Percentiles rank a stretch among this genome's conserved stretches.
phyloP scores from a whole-genome alignment of 2,797 vertebrate species.

The Bradypodion ventrale region DNA sequence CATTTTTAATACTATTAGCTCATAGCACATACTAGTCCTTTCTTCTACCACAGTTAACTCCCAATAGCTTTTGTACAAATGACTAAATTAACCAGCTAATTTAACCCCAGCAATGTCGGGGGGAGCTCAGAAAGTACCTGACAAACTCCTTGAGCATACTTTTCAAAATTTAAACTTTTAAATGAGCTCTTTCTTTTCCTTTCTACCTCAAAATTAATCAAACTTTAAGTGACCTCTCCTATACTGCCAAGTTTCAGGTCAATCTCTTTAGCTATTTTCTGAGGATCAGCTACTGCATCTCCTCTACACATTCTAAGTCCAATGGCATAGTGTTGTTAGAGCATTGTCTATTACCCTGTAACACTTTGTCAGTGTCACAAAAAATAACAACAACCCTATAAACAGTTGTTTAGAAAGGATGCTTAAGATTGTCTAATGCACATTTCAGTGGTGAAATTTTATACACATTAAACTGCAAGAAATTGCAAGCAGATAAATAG shows the following conservation, averaged over 20 bases:
- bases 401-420: not conserved
- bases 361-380: not conserved
- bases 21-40: not conserved
- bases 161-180: not conserved
- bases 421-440: not conserved
- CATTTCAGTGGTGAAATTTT: not conserved
- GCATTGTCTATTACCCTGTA: no score
- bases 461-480: not conserved
- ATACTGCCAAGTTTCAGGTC: not conserved
- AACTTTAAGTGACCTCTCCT: not conserved
- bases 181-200: not conserved
- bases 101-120: not conserved
- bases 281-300: not conserved
- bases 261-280: not conserved
- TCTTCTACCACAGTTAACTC: not conserved
- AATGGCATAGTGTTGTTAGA: no score
- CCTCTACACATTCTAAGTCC: no score
- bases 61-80: not conserved
- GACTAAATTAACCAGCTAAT: not conserved
- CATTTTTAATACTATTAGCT: not conserved
- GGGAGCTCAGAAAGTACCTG: not conserved
- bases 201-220: not conserved
- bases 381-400: no score
- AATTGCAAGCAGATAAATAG: no score
- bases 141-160: not conserved